These are phyloP conservation scores for Popillia japonica DNA, from an alignment of 1,140 invertebrate species.

Conservation along the genomic window DNA sequence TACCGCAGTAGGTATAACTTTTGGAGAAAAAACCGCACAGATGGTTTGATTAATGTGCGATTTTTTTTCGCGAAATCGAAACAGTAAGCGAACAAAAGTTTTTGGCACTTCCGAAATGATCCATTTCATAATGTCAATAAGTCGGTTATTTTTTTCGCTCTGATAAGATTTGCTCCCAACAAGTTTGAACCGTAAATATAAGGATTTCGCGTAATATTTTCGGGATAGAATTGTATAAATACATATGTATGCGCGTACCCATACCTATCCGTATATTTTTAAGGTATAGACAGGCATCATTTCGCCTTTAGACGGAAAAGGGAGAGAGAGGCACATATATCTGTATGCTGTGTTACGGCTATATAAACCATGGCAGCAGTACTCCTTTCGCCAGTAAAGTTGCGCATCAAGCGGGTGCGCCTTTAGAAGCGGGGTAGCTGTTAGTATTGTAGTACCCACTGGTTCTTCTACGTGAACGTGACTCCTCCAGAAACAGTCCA, in stretches of 20 bases:
- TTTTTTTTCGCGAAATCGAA: too few species aligned
- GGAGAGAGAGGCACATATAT: neutral
- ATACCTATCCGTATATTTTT: constrained; percentile 1
- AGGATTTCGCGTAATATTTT: neutral
- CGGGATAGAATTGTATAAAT: neutral
- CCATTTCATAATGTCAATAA: too few species aligned
- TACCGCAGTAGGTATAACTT: too few species aligned
- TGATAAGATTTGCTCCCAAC: neutral
- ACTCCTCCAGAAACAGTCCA: neutral
- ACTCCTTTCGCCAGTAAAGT: neutral
- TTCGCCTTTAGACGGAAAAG: neutral
- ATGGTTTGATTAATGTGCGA: too few species aligned
- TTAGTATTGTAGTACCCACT: constrained; percentile 1
- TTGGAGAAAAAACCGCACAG: too few species aligned
- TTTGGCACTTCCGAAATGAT: too few species aligned
- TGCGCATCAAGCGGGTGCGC: constrained; percentile 1
- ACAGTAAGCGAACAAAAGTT: too few species aligned
- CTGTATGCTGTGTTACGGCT: neutral
- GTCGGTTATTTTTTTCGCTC: too few species aligned
- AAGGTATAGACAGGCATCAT: neutral
- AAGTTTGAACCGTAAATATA: neutral
- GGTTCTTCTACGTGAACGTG: neutral
- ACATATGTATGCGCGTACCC: neutral
- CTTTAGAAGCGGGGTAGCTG: neutral
- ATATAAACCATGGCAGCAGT: neutral